Evolutionary conservation across 2,888 invertebrate genomes (phyloP).

Genomic region (Lissonota sp.): DNA sequence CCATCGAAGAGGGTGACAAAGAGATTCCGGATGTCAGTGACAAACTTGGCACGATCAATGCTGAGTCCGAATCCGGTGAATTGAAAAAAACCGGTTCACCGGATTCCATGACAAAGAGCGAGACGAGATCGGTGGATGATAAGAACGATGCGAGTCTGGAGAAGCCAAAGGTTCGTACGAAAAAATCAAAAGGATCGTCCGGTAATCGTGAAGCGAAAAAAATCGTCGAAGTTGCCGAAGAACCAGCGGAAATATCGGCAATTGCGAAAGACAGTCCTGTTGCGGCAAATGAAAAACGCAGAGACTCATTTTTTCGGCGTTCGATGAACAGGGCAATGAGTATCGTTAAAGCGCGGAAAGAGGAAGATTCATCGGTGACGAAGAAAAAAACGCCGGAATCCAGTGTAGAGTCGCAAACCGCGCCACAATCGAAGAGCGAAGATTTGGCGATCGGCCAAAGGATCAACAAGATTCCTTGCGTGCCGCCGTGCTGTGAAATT

Average conservation of each 20-base stretch:
- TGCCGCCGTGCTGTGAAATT: neutral
- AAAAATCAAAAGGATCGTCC: slow-evolving; percentile 5
- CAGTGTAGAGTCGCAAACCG: neutral
- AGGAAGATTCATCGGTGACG: neutral
- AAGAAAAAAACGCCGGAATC: slow-evolving; percentile 15
- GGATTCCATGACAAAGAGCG: neutral
- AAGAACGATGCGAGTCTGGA: neutral
- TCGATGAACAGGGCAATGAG: slow-evolving; percentile 59
- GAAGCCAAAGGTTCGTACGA: slow-evolving; percentile 4
- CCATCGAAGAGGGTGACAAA: neutral
- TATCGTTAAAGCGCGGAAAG: slow-evolving; percentile 41
- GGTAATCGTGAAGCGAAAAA: slow-evolving; percentile 13
- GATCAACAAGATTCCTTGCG: neutral
- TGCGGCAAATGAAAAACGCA: slow-evolving; percentile 45
- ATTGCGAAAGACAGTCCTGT: neutral
- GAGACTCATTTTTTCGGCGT: slow-evolving; percentile 55
- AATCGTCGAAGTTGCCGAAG: neutral
- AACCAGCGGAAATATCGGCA: neutral
- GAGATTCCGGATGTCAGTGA: neutral
- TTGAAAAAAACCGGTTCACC: neutral
- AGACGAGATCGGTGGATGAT: too few species aligned
- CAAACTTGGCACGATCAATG: neutral
- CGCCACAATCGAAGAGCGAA: neutral
- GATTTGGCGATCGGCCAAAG: neutral
- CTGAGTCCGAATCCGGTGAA: neutral